Conservation (phyloP, 2,797 vertebrate genomes). For the Bucorvus abyssinicus region DNA sequence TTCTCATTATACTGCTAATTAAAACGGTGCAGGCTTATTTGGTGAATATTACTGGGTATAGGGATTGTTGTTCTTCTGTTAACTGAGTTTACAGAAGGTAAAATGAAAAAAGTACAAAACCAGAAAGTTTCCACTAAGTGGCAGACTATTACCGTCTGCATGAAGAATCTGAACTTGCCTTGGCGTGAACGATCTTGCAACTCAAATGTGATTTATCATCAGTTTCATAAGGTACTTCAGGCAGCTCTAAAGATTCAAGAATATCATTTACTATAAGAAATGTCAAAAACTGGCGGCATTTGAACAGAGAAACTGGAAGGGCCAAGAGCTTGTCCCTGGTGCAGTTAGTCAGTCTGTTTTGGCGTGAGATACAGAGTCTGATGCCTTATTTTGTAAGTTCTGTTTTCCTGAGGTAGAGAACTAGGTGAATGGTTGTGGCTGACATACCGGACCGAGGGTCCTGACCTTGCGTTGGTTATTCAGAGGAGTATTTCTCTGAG, state of each 20-base stretch:
- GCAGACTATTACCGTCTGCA: not conserved
- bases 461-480: not conserved
- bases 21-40: not conserved
- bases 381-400: not conserved
- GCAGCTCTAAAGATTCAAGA: constrained; percentile 65
- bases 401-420: not conserved
- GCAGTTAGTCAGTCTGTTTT: not conserved
- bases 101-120: not conserved
- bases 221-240: constrained; percentile 48
- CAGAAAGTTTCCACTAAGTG: not conserved
- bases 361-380: not conserved
- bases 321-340: not conserved
- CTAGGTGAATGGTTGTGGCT: not conserved
- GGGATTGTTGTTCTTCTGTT: not conserved
- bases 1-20: not conserved
- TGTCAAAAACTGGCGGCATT: constrained; percentile 59
- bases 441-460: not conserved
- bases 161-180: constrained; percentile 21
- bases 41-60: not conserved
- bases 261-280: constrained; percentile 61
- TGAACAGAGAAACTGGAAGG: constrained; percentile 37
- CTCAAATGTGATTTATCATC: constrained; percentile 60
- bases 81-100: not conserved
- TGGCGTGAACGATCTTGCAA: not conserved
- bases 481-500: not conserved